These are phyloP conservation scores for Osmerus eperlanus DNA, from an alignment of 2,113 vertebrate species.

Conservation along the genomic window DNA sequence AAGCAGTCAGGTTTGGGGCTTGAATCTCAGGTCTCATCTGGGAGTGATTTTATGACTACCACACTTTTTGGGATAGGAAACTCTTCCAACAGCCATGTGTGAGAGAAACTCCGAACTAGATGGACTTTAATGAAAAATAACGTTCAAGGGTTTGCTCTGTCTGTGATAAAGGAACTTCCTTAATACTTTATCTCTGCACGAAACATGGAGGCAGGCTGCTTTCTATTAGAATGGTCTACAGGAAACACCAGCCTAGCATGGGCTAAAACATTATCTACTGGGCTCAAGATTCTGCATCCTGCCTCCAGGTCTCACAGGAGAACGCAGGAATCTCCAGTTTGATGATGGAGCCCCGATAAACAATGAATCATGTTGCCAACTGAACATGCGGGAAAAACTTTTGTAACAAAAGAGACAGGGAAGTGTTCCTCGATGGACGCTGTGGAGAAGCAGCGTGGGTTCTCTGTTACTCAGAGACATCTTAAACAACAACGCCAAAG, in stretches of 20 bases:
- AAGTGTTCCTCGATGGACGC: slow-evolving; percentile 13
- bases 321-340: slow-evolving; percentile 74
- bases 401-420: slow-evolving; percentile 32
- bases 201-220: slow-evolving; percentile 22
- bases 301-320: slow-evolving; percentile 75
- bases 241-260: slow-evolving; percentile 55
- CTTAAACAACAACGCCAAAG: slow-evolving; percentile 27
- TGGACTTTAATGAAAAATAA: slow-evolving; percentile 15
- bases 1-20: slow-evolving; percentile 41
- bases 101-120: slow-evolving; percentile 10
- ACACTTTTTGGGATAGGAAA: slow-evolving; percentile 20
- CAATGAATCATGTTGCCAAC: slow-evolving; percentile 66
- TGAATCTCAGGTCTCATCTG: slow-evolving; percentile 22
- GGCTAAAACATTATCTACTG: slow-evolving; percentile 71
- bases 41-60: slow-evolving; percentile 24
- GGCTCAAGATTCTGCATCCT: slow-evolving; percentile 77
- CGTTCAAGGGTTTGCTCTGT: slow-evolving; percentile 11
- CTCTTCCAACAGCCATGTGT: slow-evolving; percentile 35
- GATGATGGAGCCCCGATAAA: slow-evolving; percentile 68
- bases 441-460: slow-evolving; percentile 19
- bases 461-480: slow-evolving; percentile 35
- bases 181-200: slow-evolving; percentile 19
- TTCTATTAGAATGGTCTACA: slow-evolving; percentile 18
- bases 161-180: slow-evolving; percentile 13
- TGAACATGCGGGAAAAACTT: slow-evolving; percentile 32